These are phyloP conservation scores for Lepidostoma basale DNA, from an alignment of 1,140 invertebrate species.

Conservation along the genomic window DNA sequence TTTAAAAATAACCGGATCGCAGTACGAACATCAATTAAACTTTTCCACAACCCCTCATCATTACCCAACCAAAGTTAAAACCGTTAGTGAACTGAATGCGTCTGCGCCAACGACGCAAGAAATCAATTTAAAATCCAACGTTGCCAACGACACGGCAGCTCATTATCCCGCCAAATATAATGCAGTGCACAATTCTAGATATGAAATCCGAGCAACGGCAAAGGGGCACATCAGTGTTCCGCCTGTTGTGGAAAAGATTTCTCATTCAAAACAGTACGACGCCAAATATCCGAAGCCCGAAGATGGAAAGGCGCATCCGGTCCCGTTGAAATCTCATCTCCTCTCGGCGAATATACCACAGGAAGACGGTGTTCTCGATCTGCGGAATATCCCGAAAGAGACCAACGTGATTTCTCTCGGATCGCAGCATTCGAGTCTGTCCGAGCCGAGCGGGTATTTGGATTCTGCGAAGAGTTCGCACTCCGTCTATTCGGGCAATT, in stretches of 20 bases:
- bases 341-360: slow-evolving; percentile 29
- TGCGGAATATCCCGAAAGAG: slow-evolving; percentile 64
- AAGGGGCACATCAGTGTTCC: slow-evolving; percentile 29
- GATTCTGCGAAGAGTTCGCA: slow-evolving; percentile 53
- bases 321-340: slow-evolving; percentile 39
- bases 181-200: slow-evolving; percentile 26
- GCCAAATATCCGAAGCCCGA: slow-evolving; percentile 37
- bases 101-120: slow-evolving; percentile 36
- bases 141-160: slow-evolving; percentile 3
- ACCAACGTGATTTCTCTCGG: slow-evolving; percentile 58
- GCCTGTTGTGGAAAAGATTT: slow-evolving; percentile 28
- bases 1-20: slow-evolving; percentile 31
- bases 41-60: slow-evolving; percentile 28
- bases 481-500: slow-evolving; percentile 59
- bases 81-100: slow-evolving; percentile 41
- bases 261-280: slow-evolving; percentile 30
- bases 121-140: slow-evolving; percentile 41
- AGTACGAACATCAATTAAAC: slow-evolving; percentile 43
- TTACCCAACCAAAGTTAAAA: slow-evolving; percentile 45
- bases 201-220: slow-evolving; percentile 19
- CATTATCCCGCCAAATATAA: slow-evolving; percentile 35
- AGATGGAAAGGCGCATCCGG: slow-evolving; percentile 36
- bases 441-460: slow-evolving; percentile 55
- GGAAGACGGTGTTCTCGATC: slow-evolving; percentile 68
- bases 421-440: slow-evolving; percentile 55